Base-by-base conservation (phyloP, 1,140 invertebrate genomes). In the Drosophila sucinea region DNA sequence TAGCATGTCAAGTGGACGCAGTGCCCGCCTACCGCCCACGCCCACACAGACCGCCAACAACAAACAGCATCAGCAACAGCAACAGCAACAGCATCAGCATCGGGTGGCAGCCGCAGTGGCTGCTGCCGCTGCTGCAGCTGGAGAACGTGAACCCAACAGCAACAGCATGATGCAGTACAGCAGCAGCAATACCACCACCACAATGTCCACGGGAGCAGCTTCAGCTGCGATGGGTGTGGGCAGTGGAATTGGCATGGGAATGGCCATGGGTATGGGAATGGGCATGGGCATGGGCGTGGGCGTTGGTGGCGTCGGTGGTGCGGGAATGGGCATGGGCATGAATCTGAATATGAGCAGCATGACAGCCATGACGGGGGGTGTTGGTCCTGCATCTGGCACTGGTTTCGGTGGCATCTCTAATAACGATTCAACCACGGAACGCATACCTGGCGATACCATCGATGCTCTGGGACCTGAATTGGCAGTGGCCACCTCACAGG, bases 1-100 rank as follows among this genome's bases (percentile, higher is more conserved):
- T 87, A 87, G 84, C 82, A 92, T 92, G 91, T 91, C 91, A 84
- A 92, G 91, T 86, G 91, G 91, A 78, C 91, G 91, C 65, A 92
- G 91, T 64, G 91, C 91, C 71, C 79, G 91, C 55, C 80, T 92
- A 47, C 91, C 91, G 69, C 86, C 91, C 66, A 92, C 87, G 72
- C 90, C 91, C 80, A 91, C 86, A 68, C 90, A 92, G 23, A 87
- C 74, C 77, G 80, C 79, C 70, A 86, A 91, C 76, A 84, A 77
- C 68, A 85, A 82, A 57, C 74, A 85, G 4, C 69, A 51, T 51
- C 44, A 51, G 85, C 79, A 82, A 90, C 77, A 82, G 73, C 79
- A 82, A 90, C 77, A 82, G 73, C 67, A 84, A 79, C 44, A 51
- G 17, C 41, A 44, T 23, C 41, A 44, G 74, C 74, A 77, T 89